Base-by-base conservation (phyloP, 2,113 vertebrate genomes). In the Ictalurus punctatus region DNA sequence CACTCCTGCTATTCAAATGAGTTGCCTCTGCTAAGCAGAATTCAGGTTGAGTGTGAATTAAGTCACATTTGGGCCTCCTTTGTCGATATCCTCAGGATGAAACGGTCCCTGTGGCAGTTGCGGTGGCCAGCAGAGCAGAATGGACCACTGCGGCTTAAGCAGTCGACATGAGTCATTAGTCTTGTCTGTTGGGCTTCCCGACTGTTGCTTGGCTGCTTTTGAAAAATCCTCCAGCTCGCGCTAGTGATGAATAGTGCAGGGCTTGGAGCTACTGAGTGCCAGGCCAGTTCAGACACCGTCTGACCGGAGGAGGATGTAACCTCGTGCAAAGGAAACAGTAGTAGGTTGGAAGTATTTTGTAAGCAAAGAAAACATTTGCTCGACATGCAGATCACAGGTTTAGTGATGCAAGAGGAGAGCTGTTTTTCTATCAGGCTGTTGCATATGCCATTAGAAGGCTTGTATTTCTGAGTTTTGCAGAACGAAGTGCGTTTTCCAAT, bases 131-230 rank as follows among this genome's bases (percentile, higher is more conserved):
- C 52, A 79, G 37, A 83, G 71, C 79, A 89, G 58, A 90, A 67
- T 76, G 65, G 56, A 73, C 83, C 69, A 78, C n/a, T 82, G 84
- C 86, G 71, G 79, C 82, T 86, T 78, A n/a, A 25, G 67, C 86
- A 54, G 86, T 85, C 48, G n/a, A 82, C 84, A 54, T 87, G 80
- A 89, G 74, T 86, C 85, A 89, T 89, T 84, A 89, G 74, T 84
- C 74, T 78, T 86, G 78, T 61, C 61, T 88, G 59, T 65, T 63
- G 71, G 65, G 61, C 78, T 73, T 76, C 83, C 63, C 56, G 27
- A 71, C 69, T 88, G 69, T 65, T 85, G 86, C 74, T 74, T 85
- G 71, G 87, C 83, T 90, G 78, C 67, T 56, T 86, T 83, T 86
- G 61, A 48, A 80, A 90, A 81, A 34, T 88, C 63, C n/a, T 86